phyloP scores from a whole-genome alignment of 1,140 invertebrate genomes.

The Tetranychus cinnabarinus region DNA sequence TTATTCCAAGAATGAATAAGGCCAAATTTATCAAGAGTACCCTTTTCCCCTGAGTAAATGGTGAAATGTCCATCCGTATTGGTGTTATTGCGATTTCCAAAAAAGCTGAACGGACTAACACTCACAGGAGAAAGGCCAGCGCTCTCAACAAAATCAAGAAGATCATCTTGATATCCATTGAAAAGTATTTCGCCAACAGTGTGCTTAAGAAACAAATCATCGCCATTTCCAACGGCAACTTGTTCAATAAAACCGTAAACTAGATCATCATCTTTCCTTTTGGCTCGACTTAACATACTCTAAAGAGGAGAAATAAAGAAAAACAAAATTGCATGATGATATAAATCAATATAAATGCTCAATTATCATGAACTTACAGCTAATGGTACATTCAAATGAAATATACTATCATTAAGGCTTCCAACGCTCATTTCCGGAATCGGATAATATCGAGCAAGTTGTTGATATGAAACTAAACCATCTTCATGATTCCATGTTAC shows the following conservation, averaged over 20 bases:
- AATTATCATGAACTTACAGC: constrained; percentile 12
- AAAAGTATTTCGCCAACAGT: constrained; percentile 14
- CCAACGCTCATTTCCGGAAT: constrained; percentile 13
- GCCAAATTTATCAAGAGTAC: constrained; percentile 16
- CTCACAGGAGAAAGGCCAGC: constrained; percentile 11
- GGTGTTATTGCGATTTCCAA: constrained; percentile 11
- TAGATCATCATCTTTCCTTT: neutral
- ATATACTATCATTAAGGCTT: constrained; percentile 19
- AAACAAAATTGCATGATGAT: neutral
- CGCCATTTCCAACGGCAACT: neutral
- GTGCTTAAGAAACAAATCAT: constrained; percentile 8
- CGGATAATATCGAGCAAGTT: constrained; percentile 15
- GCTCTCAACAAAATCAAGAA: constrained; percentile 8
- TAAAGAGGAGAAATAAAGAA: neutral
- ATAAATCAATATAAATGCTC: neutral
- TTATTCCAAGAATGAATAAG: constrained; percentile 19
- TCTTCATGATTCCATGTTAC: constrained; percentile 15
- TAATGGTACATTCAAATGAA: constrained; percentile 21
- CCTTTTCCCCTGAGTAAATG: constrained; percentile 17
- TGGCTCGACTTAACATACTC: neutral
- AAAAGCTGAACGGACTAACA: constrained; percentile 14
- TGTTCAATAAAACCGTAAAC: neutral
- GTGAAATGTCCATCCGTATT: constrained; percentile 17
- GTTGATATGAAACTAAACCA: constrained; percentile 19
- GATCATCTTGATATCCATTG: constrained; percentile 14